Evolutionary conservation across 2,888 invertebrate species (phyloP).

Genomic region (Beris chalybata): DNA sequence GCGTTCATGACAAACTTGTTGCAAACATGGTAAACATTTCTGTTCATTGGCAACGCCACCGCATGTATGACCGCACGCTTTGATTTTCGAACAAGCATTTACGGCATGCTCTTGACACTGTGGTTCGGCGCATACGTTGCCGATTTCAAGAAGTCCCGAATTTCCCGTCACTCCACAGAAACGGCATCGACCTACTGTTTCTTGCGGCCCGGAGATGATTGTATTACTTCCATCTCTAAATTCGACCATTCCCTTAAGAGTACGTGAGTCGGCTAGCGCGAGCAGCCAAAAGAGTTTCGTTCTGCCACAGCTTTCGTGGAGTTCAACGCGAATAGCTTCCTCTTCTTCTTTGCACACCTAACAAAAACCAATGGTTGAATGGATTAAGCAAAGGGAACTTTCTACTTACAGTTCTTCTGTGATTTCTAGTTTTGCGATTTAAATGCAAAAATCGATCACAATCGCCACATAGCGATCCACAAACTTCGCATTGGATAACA

Average conservation of each 20-base stretch:
- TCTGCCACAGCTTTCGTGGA: conserved; percentile 96
- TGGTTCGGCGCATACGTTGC: conserved; percentile 90
- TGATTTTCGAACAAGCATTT: conserved; percentile 77
- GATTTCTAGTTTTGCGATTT: conserved; percentile 80
- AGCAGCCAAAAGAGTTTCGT: conserved; percentile 95
- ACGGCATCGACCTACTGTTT: conserved; percentile 75
- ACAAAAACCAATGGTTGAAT: not conserved
- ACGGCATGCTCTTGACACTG: conserved; percentile 79
- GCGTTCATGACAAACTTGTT: conserved; percentile 70
- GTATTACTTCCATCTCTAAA: conserved; percentile 74
- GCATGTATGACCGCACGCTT: conserved; percentile 89
- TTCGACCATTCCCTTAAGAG: conserved; percentile 87
- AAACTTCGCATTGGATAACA: conserved; percentile 87
- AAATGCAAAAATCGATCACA: conserved; percentile 95
- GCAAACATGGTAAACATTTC: conserved; percentile 85
- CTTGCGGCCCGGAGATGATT: conserved; percentile 56
- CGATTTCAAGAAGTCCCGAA: conserved; percentile 83
- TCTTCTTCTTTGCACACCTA: conserved; percentile 88
- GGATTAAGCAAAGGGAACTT: not conserved
- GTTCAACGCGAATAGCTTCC: conserved; percentile 91
- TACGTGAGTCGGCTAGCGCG: conserved; percentile 89
- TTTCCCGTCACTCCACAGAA: conserved; percentile 88
- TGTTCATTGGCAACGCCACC: conserved; percentile 88
- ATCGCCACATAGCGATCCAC: conserved; percentile 92
- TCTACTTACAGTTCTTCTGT: conserved; percentile 64